Percentiles rank a stretch among this genome's conserved stretches.
Conservation (phyloP, 2,113 vertebrate species). For the Brachirus orientalis region DNA sequence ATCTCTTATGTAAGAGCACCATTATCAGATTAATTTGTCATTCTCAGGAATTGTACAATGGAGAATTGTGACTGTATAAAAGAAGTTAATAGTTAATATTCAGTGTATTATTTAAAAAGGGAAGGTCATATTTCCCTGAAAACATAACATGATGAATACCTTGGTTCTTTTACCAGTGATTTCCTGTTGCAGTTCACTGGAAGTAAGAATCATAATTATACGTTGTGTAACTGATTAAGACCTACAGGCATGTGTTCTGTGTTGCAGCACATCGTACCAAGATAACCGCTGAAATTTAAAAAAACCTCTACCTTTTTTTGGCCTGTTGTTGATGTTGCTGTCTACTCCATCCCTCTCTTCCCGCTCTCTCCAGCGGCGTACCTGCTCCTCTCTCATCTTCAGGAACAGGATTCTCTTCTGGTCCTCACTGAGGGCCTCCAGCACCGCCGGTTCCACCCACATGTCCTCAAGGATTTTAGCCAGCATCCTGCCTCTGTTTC, state of each 20-base stretch:
- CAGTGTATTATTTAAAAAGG: neutral
- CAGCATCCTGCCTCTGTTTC: conserved; percentile 72
- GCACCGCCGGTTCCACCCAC: conserved; percentile 84
- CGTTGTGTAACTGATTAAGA: neutral
- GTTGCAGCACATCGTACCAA: neutral
- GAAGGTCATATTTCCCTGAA: conserved; percentile 5
- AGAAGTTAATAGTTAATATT: neutral
- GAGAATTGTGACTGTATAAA: too few species aligned
- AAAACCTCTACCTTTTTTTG: conserved; percentile 74
- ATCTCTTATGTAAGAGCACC: too few species aligned
- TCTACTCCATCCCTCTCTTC: conserved; percentile 72
- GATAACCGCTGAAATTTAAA: neutral
- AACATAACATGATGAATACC: neutral
- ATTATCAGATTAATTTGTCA: too few species aligned
- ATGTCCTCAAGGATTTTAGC: conserved; percentile 84
- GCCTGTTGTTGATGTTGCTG: conserved; percentile 9
- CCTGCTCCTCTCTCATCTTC: conserved; percentile 86
- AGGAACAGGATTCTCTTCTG: conserved; percentile 84
- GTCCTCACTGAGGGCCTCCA: conserved; percentile 83
- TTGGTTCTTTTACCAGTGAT: neutral
- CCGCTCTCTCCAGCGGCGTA: conserved; percentile 81
- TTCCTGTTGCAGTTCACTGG: neutral
- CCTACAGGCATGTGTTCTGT: neutral
- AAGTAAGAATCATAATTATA: neutral
- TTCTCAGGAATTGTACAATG: too few species aligned